A percentile compares a stretch with the other conserved stretches of the same genome.
Conservation (phyloP, 1,140 invertebrate species). For the Orius laevigatus region DNA sequence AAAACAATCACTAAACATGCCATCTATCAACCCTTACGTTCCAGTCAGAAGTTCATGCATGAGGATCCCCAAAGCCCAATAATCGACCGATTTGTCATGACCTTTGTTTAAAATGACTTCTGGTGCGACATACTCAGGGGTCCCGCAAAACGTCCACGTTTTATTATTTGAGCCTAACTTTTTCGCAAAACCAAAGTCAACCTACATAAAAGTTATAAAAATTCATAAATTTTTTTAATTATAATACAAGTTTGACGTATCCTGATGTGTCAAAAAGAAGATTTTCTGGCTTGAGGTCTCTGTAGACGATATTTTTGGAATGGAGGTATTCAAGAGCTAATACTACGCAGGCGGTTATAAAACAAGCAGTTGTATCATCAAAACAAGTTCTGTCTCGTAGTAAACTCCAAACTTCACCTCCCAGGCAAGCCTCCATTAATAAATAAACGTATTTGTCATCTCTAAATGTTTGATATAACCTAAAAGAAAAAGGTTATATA, state of each 20-base stretch:
- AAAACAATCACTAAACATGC: constrained; percentile 1
- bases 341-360: not conserved
- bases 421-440: constrained; percentile 89
- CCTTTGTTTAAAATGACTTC: constrained; percentile 89
- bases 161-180: constrained; percentile 34
- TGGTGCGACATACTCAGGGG: constrained; percentile 78
- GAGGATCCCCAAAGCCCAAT: constrained; percentile 86
- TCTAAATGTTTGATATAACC: constrained; percentile 84
- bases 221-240: not conserved
- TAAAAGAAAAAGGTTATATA: constrained; percentile 27
- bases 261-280: constrained; percentile 33
- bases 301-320: constrained; percentile 1
- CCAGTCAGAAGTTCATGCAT: constrained; percentile 83
- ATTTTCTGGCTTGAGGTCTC: constrained; percentile 13
- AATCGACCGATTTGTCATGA: constrained; percentile 83
- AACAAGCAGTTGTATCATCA: constrained; percentile 47
- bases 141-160: constrained; percentile 97
- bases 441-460: constrained; percentile 94
- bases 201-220: constrained; percentile 34
- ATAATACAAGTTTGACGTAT: constrained; percentile 37
- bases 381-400: constrained; percentile 62
- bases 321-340: constrained; percentile 7
- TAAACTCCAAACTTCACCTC: constrained; percentile 94
- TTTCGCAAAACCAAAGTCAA: constrained; percentile 26
- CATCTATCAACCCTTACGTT: constrained; percentile 18